These are phyloP conservation scores for Mormyrops boulengeri DNA, from an alignment of 2,797 vertebrate species.

Conservation along the genomic window DNA sequence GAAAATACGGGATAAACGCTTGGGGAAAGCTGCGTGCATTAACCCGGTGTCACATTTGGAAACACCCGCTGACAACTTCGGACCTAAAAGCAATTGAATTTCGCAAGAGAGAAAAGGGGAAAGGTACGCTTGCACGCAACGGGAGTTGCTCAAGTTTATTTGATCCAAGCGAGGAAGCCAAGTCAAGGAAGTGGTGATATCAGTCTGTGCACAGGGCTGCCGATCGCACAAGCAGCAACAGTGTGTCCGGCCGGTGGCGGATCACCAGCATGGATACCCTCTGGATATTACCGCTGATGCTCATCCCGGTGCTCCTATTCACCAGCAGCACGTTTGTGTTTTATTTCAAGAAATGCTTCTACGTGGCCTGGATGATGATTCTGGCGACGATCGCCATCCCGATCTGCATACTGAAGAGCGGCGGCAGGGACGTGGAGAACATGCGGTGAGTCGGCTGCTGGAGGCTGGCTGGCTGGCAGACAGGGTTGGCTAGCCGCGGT, in stretches of 20 bases:
- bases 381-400: constrained; percentile 60
- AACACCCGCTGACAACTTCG: neutral
- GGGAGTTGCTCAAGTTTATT: constrained; percentile 1
- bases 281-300: constrained; percentile 44
- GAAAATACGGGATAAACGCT: neutral
- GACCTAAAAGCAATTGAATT: neutral
- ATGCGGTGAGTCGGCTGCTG: constrained; percentile 51
- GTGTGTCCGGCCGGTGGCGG: neutral
- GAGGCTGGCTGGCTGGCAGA: neutral
- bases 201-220: neutral
- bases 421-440: constrained; percentile 60
- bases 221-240: neutral
- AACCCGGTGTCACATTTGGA: neutral
- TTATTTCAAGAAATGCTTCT: constrained; percentile 61
- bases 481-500: neutral
- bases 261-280: constrained; percentile 8
- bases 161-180: neutral
- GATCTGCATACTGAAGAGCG: constrained; percentile 45
- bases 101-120: neutral
- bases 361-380: constrained; percentile 58
- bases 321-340: constrained; percentile 56
- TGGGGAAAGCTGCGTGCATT: neutral
- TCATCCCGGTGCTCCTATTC: constrained; percentile 50
- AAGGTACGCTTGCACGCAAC: neutral
- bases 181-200: neutral